Base-by-base conservation (phyloP, 2,888 invertebrate genomes). In the Hirtodrosophila confusa region DNA sequence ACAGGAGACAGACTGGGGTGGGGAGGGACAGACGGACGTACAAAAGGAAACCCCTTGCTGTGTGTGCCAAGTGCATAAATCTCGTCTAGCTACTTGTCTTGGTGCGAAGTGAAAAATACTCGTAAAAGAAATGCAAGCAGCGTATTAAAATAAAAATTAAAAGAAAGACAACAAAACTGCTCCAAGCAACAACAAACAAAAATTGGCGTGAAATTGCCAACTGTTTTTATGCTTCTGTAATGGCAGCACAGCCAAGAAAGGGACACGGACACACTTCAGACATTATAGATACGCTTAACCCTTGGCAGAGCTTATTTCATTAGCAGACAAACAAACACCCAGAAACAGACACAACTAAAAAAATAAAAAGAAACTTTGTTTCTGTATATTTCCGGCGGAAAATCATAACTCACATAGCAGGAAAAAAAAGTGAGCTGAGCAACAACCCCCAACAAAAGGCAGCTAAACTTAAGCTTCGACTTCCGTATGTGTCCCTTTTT, bases 141-240 rank as follows among this genome's bases (percentile, higher is more conserved):
- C 75, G 77, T 86, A 78, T 82, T 82, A 88, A 87, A 86, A 88
- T 79, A 72, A 79, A 86, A 71, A 88, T 78, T 78, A 86, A 80
- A 75, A 87, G 68, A 86, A 73, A 64, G 69, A 69, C 61, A 69
- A 57, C 56, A 71, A 62, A 50, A 48, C 56, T 69, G 66, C 35
- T 43, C 35, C 45, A 61, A 41, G 17, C 10, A 62, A 50, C 44
- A 58, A 63, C 61, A 50, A 63, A 51, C 76, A 88, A 82, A 86
- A 89, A 88, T 90, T 90, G 91, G 91, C 91, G 90, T 90, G 90
- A 90, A 91, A 90, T 90, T 90, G 90, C 89, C 89, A 75, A 86
- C 80, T 75, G 88, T 83, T 82, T 83, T 85, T 77, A 64, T 64
- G 55, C 60, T 67, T 64, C 55, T 60, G 47, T 58, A 57, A 57